phyloP scores from a whole-genome alignment of 2,113 vertebrate genomes.

The Microcebus jonahi region DNA sequence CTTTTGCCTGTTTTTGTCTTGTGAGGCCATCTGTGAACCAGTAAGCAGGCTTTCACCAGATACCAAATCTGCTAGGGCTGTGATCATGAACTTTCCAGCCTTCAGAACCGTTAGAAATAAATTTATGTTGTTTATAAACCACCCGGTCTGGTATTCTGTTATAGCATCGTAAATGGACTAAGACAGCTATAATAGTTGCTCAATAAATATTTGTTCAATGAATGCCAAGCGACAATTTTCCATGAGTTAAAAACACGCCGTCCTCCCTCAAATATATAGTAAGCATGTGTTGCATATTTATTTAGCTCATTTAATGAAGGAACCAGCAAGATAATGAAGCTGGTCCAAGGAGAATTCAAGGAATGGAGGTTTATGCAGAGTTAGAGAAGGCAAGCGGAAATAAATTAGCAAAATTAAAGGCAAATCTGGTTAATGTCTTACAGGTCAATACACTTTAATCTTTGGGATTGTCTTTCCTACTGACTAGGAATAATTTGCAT shows the following conservation, averaged over 20 bases:
- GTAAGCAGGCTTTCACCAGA: neutral
- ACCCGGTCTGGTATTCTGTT: neutral
- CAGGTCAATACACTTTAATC: neutral
- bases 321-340: neutral
- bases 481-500: neutral
- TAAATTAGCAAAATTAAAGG: neutral
- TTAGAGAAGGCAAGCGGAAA: neutral
- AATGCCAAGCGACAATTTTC: neutral
- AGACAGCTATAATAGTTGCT: neutral
- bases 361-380: neutral
- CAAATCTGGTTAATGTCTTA: neutral
- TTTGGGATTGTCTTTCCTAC: neutral
- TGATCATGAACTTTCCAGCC: neutral
- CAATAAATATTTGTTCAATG: neutral
- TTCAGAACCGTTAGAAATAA: neutral
- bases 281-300: neutral
- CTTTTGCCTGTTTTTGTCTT: neutral
- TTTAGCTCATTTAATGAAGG: neutral
- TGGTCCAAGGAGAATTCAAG: neutral
- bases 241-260: slow-evolving; percentile 13
- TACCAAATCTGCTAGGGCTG: neutral
- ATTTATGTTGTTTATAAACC: neutral
- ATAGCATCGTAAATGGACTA: neutral
- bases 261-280: neutral
- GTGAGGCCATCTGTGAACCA: neutral